Evolutionary conservation across 2,888 invertebrate genomes (phyloP), one percentile per base, ranked within the genome.

Genomic region (Desoria tigrina): DNA sequence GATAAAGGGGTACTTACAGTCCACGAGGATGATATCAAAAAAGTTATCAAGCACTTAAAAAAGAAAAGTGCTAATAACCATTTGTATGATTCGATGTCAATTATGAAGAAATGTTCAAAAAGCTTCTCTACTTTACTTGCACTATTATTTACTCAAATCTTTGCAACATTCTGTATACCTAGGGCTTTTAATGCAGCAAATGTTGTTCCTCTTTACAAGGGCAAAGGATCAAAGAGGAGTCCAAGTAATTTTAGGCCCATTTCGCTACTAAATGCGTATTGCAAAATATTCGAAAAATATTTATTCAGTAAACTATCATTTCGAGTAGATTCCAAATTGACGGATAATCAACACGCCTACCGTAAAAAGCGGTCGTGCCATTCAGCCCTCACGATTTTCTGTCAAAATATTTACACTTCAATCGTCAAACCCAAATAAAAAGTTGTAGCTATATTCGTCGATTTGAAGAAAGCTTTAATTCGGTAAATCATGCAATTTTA

Each of bases 381-480:
- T 11, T 67, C 71, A 18, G 74, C 71, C 37, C 37, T 76, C 1
- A 24, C 58, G 14, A 39, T 61, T 4, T 66, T 73, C 9, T 63
- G 61, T 1, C 26, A 71, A 28, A 66, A 67, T 66, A 51, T 77
- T n/a, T 60, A 63, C n/a, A 49, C 63, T 1, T 24, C 58, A 4
- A 50, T 77, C 2, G 73, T 74, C 11, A 39, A 51, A n/a, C 18
- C 14, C 1, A 51, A 28, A 24, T 57, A 26, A 0, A 61, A 62
- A 51, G 68, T 68, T 0, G 49, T 65, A 9, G 67, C 67, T 23
- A 27, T 71, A 9, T 68, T 71, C 45, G 51, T 71, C 14, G 71
- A 68, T 51, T 74, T 77, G 24, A 56, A 60, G 1, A 76, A 77
- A 27, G 77, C 77, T 2, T 77, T 57, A 76, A 77, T 55, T 65